Evolutionary conservation across 2,797 vertebrate genomes (phyloP).

Genomic region (Lacerta agilis): DNA sequence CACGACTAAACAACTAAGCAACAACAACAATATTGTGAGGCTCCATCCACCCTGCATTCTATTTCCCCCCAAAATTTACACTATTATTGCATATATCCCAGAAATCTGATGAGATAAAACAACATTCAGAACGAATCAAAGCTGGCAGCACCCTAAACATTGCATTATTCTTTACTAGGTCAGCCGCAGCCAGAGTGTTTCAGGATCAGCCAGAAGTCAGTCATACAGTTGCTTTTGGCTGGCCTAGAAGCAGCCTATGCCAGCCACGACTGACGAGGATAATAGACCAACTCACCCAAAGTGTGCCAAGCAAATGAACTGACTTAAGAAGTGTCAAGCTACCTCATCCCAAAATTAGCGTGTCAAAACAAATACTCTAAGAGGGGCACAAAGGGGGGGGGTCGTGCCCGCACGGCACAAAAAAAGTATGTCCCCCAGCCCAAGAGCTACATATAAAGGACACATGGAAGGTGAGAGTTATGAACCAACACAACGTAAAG

Average conservation of each 20-base stretch:
- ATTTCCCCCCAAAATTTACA: neutral
- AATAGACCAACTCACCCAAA: neutral
- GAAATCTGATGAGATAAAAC: neutral
- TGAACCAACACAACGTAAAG: conserved; percentile 1
- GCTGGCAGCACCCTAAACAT: conserved; percentile 2
- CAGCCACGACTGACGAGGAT: neutral
- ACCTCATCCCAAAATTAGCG: neutral
- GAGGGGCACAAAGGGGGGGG: neutral
- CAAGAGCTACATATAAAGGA: neutral
- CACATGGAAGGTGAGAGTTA: neutral
- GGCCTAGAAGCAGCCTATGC: conserved; percentile 7
- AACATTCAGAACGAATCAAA: neutral
- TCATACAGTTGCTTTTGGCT: neutral
- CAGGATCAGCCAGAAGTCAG: conserved; percentile 25
- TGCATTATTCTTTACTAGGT: conserved; percentile 1
- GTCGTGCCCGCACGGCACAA: neutral
- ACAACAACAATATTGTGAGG: too few species aligned
- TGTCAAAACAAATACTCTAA: neutral
- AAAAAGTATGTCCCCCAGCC: neutral
- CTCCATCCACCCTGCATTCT: neutral
- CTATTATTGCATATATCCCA: neutral
- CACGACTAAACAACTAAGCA: too few species aligned
- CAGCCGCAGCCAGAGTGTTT: neutral
- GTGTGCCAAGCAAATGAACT: conserved; percentile 8
- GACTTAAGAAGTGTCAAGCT: neutral